Percentiles rank a stretch among this genome's conserved stretches.
These are phyloP conservation scores for Tinea pellionella DNA, from an alignment of 2,888 invertebrate species.

Conservation along the genomic window DNA sequence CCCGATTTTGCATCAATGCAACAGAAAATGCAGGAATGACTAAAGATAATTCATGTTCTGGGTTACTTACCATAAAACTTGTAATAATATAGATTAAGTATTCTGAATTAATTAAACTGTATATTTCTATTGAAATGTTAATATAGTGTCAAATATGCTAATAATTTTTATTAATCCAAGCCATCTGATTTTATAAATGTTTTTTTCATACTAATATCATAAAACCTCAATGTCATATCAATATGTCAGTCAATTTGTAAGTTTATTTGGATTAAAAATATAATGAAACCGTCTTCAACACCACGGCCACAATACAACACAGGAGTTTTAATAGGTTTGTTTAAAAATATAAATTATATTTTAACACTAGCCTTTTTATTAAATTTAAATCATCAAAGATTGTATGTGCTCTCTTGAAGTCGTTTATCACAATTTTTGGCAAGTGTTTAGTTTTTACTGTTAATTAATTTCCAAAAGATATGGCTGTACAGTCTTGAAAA, in stretches of 20 bases:
- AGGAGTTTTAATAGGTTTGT: slow-evolving; percentile 46
- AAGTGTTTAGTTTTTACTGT: too few relatives aligned
- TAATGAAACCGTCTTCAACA: neutral
- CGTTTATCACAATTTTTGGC: too few relatives aligned
- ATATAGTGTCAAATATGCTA: too few relatives aligned
- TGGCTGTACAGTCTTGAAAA: too few relatives aligned
- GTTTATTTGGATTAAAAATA: neutral
- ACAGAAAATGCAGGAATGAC: neutral
- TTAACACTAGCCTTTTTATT: neutral
- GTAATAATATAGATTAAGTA: neutral
- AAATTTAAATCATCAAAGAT: neutral
- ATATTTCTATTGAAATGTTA: too few relatives aligned
- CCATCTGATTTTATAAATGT: too few relatives aligned
- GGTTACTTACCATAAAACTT: neutral
- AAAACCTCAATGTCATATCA: neutral
- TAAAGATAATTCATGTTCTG: too few relatives aligned
- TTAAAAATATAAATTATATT: slow-evolving; percentile 15
- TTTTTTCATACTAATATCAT: too few relatives aligned
- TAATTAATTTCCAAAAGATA: too few relatives aligned
- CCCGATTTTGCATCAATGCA: slow-evolving; percentile 22
- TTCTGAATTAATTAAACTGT: neutral
- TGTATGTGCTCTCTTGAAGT: too few relatives aligned
- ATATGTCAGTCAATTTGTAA: neutral
- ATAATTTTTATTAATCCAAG: too few relatives aligned
- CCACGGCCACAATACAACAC: slow-evolving; percentile 27